Conservation (phyloP, 2,113 vertebrate species). For the Isichthys henryi region DNA sequence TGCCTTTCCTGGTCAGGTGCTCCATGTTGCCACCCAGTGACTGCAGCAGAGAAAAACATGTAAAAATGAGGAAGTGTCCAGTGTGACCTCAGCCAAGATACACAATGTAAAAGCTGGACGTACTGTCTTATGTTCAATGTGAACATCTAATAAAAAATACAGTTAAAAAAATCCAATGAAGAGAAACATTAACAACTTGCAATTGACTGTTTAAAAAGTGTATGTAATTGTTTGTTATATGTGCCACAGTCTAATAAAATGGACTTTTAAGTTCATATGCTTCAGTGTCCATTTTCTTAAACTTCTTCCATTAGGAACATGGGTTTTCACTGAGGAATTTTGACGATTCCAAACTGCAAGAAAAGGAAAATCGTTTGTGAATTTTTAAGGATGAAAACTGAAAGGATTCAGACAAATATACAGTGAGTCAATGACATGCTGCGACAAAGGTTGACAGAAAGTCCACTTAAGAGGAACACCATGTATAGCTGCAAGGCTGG, state of each 20-base stretch:
- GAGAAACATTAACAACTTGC: not conserved
- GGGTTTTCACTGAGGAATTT: not conserved
- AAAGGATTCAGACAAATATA: not conserved
- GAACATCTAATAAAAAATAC: not conserved
- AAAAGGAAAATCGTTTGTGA: not conserved
- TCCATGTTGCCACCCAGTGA: not conserved
- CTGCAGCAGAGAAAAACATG: not conserved
- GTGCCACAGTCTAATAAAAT: not conserved
- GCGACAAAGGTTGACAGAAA: not conserved
- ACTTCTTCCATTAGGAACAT: not conserved
- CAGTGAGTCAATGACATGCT: not conserved
- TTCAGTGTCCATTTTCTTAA: not conserved
- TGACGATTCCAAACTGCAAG: not conserved
- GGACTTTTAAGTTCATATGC: not conserved
- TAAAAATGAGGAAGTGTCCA: not conserved
- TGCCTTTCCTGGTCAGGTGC: not conserved
- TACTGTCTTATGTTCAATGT: not conserved
- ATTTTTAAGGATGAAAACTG: not conserved
- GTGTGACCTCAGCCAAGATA: not conserved
- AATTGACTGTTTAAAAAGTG: not conserved
- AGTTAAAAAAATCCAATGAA: not conserved
- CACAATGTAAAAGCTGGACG: not conserved
- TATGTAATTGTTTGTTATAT: not conserved
- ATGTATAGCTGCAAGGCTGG: not conserved
- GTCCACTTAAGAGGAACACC: conserved; percentile 8